Evolutionary conservation across 2,113 vertebrate species (phyloP).

Genomic region (Steatornis caripensis): DNA sequence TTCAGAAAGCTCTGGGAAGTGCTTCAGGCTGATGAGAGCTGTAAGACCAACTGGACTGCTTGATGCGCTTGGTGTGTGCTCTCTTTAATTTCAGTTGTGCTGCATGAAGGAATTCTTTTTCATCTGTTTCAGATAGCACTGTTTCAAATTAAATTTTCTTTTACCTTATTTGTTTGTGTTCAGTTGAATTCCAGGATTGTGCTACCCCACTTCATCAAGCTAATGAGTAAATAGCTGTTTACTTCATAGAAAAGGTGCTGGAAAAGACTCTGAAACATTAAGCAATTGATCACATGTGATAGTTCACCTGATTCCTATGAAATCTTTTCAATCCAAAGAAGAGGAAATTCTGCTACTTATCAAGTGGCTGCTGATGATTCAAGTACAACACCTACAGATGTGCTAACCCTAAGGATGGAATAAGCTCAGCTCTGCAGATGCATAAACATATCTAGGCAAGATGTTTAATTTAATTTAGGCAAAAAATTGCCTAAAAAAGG

Average conservation of each 20-base stretch:
- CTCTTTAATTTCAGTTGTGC: neutral
- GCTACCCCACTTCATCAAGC: neutral
- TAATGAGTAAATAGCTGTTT: neutral
- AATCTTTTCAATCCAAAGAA: neutral
- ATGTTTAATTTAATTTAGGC: neutral
- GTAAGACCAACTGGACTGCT: neutral
- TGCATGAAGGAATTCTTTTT: neutral
- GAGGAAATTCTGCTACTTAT: neutral
- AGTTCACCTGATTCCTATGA: neutral
- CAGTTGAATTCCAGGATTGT: neutral
- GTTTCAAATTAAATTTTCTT: neutral
- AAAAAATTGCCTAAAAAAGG: neutral
- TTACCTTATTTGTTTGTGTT: neutral
- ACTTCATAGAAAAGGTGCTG: neutral
- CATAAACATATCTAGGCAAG: neutral
- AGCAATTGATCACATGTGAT: neutral
- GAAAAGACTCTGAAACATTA: neutral
- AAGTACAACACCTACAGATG: neutral
- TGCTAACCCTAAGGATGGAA: neutral
- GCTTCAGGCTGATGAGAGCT: neutral
- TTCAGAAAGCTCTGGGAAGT: neutral
- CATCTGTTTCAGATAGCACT: neutral
- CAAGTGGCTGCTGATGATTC: neutral
- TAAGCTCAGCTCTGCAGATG: neutral
- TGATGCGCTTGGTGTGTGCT: neutral